Conservation (phyloP, 2,113 vertebrate genomes). For the Sclerurus mexicanus region DNA sequence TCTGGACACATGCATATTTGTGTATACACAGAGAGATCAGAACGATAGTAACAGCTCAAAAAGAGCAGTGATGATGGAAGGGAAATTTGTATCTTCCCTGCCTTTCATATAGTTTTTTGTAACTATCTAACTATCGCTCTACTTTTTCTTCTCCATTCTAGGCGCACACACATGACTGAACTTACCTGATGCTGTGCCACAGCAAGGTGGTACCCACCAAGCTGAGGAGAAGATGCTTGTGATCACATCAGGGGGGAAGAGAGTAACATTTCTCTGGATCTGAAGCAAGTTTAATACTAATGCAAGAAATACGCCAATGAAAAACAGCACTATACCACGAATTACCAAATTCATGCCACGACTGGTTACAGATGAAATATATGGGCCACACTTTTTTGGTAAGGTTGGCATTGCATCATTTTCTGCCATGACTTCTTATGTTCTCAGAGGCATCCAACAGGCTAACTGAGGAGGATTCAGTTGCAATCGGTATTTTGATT, state of each 20-base stretch:
- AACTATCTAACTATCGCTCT: not conserved
- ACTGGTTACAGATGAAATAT: conserved; percentile 86
- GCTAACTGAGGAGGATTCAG: not conserved
- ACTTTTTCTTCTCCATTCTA: not conserved
- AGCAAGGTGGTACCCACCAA: conserved; percentile 95
- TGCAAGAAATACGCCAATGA: conserved; percentile 90
- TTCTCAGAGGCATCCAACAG: conserved; percentile 44
- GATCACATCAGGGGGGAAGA: conserved; percentile 95
- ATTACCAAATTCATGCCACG: conserved; percentile 86
- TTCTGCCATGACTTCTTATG: conserved; percentile 79
- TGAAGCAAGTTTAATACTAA: conserved; percentile 94
- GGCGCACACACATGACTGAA: not conserved
- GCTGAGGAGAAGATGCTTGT: conserved; percentile 94
- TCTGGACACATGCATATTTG: not conserved
- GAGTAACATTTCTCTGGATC: conserved; percentile 94
- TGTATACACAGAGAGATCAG: not conserved
- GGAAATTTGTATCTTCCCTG: not conserved
- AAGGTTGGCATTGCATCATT: conserved; percentile 61
- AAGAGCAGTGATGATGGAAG: not conserved
- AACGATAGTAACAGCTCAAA: not conserved
- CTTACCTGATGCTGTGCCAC: conserved; percentile 91
- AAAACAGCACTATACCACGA: conserved; percentile 88
- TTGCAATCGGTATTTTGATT: conserved; percentile 9
- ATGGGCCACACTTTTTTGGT: conserved; percentile 76
- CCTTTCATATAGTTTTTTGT: not conserved